Base-by-base conservation (phyloP, 1,140 invertebrate genomes). In the Nebria ingens region DNA sequence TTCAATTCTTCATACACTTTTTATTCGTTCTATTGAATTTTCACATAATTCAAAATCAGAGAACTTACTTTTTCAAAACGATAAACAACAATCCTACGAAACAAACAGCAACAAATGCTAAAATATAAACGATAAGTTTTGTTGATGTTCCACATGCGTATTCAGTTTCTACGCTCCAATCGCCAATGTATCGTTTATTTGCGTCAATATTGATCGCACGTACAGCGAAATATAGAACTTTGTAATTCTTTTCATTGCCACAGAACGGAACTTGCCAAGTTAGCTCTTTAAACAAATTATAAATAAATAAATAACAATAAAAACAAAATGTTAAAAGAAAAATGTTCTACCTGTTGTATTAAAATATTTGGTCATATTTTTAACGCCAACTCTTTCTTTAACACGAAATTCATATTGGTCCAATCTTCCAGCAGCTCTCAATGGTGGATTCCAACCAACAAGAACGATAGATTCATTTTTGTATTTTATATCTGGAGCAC, bases 371-470 rank as follows among this genome's bases (percentile, higher is more conserved):
- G 60, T 62, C 20, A 71, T 67, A 56, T 59, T 53, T 20, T 60
- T 42, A n/a, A 62, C 42, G 25, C 62, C 61, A 45, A 68, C 65
- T 65, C 73, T 71, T 61, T 68, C 70, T 6, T 72, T 59, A 51
- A 73, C 67, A 60, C 58, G 68, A 21, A 79, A 65, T 65, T 84
- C 73, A 64, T 83, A 85, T 56, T 73, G 73, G 64, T 82, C 71
- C 9, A 80, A 60, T 54, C 71, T 72, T 1, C 87, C 88, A 60
- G 84, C 85, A 1, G 78, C 65, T 56, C 76, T 61, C 9, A 65
- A 22, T 1, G 88, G 88, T 29, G 68, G 66, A 21, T 67, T 63
- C 82, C 83, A 87, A 0, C 55, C 62, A 51, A 86, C 78, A 54
- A 73, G 65, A 2, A 76, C 71, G 62, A 19, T 69, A 72, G 2